These are phyloP conservation scores for Ibycter americanus DNA, from an alignment of 2,797 vertebrate genomes.

Conservation along the genomic window DNA sequence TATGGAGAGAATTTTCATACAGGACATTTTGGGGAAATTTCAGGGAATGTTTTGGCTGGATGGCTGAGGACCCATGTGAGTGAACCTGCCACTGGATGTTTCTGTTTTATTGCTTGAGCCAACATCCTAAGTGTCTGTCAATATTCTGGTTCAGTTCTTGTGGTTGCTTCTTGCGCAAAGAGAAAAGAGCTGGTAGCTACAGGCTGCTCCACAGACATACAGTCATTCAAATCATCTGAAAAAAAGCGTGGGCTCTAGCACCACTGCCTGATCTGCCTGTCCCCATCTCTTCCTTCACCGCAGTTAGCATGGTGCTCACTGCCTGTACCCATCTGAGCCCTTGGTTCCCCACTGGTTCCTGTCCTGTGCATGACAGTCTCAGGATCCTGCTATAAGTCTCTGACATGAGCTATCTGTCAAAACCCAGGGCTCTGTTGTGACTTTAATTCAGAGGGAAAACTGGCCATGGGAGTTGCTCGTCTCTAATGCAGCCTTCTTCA, in stretches of 20 bases:
- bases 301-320: fast-evolving
- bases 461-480: not conserved
- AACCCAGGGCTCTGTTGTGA: not conserved
- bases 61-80: not conserved
- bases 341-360: not conserved
- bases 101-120: not conserved
- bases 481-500: not conserved
- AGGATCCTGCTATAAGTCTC: not conserved
- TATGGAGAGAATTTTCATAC: not conserved
- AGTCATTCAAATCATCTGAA: not conserved
- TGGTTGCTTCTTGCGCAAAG: not conserved
- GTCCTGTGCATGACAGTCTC: not conserved
- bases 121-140: not conserved
- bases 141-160: not conserved
- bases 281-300: not conserved
- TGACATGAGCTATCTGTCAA: not conserved
- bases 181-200: not conserved
- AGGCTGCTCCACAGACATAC: not conserved
- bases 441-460: not conserved
- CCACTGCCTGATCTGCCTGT: not conserved
- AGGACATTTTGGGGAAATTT: not conserved
- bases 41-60: not conserved
- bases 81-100: not conserved
- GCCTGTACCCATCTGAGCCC: not conserved
- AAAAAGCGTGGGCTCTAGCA: not conserved